Percentiles rank a stretch among this genome's conserved stretches.
These are phyloP conservation scores for Acomys russatus DNA, from an alignment of 2,797 vertebrate genomes.

Conservation along the genomic window DNA sequence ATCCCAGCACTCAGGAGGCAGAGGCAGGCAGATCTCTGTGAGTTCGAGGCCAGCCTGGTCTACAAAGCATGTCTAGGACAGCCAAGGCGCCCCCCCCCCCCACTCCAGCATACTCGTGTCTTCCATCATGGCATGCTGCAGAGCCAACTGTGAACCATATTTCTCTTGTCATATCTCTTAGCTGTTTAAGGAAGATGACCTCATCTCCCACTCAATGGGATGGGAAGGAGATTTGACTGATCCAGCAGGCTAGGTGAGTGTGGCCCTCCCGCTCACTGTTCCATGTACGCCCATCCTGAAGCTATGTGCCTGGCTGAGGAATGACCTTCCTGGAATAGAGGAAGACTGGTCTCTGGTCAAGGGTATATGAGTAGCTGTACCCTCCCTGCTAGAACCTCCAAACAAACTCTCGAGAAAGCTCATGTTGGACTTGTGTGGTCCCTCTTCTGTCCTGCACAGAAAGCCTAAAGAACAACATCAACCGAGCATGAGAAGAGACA, in stretches of 20 bases:
- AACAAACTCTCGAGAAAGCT: neutral
- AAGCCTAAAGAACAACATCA: neutral
- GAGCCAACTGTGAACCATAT: neutral
- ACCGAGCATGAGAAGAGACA: neutral
- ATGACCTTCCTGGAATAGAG: too few species aligned
- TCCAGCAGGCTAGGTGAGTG: neutral
- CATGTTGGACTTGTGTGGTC: rapidly evolving
- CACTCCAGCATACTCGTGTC: neutral
- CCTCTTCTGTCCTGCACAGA: neutral
- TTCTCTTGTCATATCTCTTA: neutral
- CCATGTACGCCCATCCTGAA: neutral
- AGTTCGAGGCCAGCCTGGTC: too few species aligned
- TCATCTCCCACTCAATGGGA: neutral
- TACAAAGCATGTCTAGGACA: too few species aligned
- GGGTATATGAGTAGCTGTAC: neutral
- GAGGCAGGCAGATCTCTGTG: too few species aligned
- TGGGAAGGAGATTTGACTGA: neutral
- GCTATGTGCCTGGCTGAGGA: neutral
- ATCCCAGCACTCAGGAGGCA: too few species aligned
- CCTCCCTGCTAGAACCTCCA: neutral
- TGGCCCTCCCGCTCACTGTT: neutral
- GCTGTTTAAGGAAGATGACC: neutral
- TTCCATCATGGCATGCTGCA: rapidly evolving
- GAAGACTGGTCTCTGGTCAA: neutral
- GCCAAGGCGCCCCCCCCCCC: neutral